These are phyloP conservation scores for Erethizon dorsatum DNA, from an alignment of 2,797 vertebrate species.

Conservation along the genomic window DNA sequence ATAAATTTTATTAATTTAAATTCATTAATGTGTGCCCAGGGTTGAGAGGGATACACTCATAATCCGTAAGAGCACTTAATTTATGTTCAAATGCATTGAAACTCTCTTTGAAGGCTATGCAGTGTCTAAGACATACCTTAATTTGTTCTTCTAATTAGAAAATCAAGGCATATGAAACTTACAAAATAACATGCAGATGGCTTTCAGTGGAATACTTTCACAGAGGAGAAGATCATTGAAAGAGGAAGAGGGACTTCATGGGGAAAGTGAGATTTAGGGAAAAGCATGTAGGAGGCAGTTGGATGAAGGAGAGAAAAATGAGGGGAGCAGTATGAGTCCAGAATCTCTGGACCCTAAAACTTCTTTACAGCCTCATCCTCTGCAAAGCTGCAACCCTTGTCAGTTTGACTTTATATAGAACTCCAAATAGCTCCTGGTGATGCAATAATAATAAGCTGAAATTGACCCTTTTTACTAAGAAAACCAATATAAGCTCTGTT, in stretches of 20 bases:
- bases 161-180: not conserved
- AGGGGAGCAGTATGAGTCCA: not conserved
- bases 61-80: not conserved
- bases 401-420: not conserved
- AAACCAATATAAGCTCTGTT: not conserved
- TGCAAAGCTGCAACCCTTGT: not conserved
- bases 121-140: not conserved
- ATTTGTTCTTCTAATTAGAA: not conserved
- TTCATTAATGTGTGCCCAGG: not conserved
- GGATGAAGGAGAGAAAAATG: not conserved
- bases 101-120: not conserved
- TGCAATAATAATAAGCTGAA: constrained; percentile 41
- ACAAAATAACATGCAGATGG: not conserved
- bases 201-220: not conserved
- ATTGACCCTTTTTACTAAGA: not conserved
- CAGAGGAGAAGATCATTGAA: not conserved
- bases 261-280: not conserved
- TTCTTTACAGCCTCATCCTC: not conserved
- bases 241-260: not conserved
- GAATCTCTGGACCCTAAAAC: not conserved
- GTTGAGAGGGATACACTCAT: not conserved
- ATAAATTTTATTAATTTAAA: constrained; percentile 27
- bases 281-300: not conserved
- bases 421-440: not conserved
- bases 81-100: not conserved